phyloP scores from a whole-genome alignment of 2,888 invertebrate species.

The Ormyrus pomaceus region DNA sequence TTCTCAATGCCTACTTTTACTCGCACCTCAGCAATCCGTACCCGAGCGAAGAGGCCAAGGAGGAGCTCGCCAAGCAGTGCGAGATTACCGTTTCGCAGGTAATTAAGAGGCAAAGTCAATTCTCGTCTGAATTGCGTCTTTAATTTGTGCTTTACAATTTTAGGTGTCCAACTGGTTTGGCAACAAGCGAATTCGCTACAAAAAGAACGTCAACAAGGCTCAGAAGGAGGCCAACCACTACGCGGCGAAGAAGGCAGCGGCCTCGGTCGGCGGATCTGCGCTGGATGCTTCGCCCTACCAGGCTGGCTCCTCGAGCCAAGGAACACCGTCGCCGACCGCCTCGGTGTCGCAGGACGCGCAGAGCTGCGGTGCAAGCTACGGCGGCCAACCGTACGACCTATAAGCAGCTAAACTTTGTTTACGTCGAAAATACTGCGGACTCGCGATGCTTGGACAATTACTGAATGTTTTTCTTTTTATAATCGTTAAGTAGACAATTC shows the following conservation, averaged over 20 bases:
- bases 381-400: slow-evolving; percentile 85
- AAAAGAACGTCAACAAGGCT: slow-evolving; percentile 99
- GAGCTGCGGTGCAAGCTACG: slow-evolving; percentile 82
- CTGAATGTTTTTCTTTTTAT: no score
- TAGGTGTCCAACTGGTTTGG: slow-evolving; percentile 99
- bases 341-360: slow-evolving; percentile 86
- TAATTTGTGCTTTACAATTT: neutral
- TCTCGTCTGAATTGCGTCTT: neutral
- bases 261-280: slow-evolving; percentile 74
- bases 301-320: slow-evolving; percentile 89
- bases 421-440: no score
- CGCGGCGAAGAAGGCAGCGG: slow-evolving; percentile 97
- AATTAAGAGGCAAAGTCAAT: slow-evolving; percentile 59
- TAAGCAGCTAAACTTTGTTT: no score
- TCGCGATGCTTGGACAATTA: no score
- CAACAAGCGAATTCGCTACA: slow-evolving; percentile 99
- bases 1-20: slow-evolving; percentile 99
- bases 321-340: slow-evolving; percentile 93
- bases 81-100: slow-evolving; percentile 98
- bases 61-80: slow-evolving; percentile 98
- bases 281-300: slow-evolving; percentile 83
- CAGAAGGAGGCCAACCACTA: slow-evolving; percentile 99
- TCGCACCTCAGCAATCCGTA: slow-evolving; percentile 99
- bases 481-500: no score
- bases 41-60: slow-evolving; percentile 99